These are phyloP conservation scores for Cochlearius cochlearius DNA, from an alignment of 2,113 vertebrate species.

Conservation along the genomic window DNA sequence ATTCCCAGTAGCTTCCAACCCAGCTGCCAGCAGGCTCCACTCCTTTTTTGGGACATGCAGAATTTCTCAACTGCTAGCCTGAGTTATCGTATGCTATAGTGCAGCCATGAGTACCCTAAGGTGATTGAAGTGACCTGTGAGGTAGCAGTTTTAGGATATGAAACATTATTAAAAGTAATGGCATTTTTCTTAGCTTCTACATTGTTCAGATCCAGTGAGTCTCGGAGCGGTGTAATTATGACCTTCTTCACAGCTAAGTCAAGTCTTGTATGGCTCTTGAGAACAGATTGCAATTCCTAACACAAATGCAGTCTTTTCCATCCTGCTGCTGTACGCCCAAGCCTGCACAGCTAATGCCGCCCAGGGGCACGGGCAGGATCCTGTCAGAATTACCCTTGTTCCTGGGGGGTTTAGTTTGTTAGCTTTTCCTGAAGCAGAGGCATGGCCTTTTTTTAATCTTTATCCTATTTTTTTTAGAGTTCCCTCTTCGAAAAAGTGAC, in stretches of 20 bases:
- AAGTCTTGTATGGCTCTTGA: not conserved
- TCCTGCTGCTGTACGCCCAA: not conserved
- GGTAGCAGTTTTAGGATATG: not conserved
- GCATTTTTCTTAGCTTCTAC: not conserved
- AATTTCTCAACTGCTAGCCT: not conserved
- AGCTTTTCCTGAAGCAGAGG: not conserved
- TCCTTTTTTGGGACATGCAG: not conserved
- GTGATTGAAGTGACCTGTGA: not conserved
- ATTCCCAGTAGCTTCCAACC: not conserved
- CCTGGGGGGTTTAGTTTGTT: not conserved
- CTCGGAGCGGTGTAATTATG: not conserved
- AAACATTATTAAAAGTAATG: not conserved
- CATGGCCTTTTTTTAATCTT: rapidly evolving
- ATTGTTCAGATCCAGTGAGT: not conserved
- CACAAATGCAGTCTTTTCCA: not conserved
- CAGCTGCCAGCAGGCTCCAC: not conserved
- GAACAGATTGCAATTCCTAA: not conserved
- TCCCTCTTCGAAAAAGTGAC: not conserved
- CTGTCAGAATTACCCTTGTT: not conserved
- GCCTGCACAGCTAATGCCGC: not conserved
- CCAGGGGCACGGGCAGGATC: not conserved
- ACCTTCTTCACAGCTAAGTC: not conserved
- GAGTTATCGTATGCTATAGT: not conserved
- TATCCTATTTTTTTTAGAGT: not conserved
- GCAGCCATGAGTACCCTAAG: not conserved